Conservation (phyloP, 1,140 invertebrate species). For the Drosophila teissieri region DNA sequence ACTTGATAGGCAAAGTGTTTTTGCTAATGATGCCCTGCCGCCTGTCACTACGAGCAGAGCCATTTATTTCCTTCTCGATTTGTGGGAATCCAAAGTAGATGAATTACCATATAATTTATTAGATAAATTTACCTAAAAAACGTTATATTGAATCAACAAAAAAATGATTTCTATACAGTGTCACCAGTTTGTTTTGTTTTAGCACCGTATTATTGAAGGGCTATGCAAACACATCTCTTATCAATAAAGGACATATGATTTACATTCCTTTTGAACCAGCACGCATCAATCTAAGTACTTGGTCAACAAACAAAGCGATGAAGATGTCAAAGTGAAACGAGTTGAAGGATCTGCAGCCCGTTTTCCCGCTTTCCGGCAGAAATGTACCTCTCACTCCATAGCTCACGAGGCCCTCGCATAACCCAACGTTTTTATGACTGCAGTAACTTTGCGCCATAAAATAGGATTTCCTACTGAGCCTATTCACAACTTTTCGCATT, state of each 20-base stretch:
- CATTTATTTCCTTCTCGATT: slow-evolving; percentile 39
- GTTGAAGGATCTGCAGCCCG: slow-evolving; percentile 22
- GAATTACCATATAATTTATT: slow-evolving; percentile 9
- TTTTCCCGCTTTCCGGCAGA: not conserved
- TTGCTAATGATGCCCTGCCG: slow-evolving; percentile 62
- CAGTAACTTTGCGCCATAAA: slow-evolving; percentile 82
- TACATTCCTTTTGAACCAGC: not conserved
- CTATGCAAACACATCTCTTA: slow-evolving; percentile 7
- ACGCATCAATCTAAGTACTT: slow-evolving; percentile 30
- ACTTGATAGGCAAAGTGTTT: slow-evolving; percentile 74
- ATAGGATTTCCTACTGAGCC: slow-evolving; percentile 83
- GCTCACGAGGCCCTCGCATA: slow-evolving; percentile 20
- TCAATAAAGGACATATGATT: slow-evolving; percentile 30
- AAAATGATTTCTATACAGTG: too few species aligned
- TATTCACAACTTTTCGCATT: slow-evolving; percentile 83
- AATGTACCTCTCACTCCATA: not conserved
- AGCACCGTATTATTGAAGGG: not conserved
- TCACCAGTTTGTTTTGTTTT: not conserved
- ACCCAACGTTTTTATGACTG: slow-evolving; percentile 79
- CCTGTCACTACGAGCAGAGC: slow-evolving; percentile 26
- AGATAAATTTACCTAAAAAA: not conserved
- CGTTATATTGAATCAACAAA: not conserved
- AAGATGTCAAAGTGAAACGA: slow-evolving; percentile 33
- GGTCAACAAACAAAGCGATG: slow-evolving; percentile 2
- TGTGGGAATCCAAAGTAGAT: slow-evolving; percentile 6